phyloP scores from a whole-genome alignment of 2,888 invertebrate genomes.

The Mystacides longicornis region DNA sequence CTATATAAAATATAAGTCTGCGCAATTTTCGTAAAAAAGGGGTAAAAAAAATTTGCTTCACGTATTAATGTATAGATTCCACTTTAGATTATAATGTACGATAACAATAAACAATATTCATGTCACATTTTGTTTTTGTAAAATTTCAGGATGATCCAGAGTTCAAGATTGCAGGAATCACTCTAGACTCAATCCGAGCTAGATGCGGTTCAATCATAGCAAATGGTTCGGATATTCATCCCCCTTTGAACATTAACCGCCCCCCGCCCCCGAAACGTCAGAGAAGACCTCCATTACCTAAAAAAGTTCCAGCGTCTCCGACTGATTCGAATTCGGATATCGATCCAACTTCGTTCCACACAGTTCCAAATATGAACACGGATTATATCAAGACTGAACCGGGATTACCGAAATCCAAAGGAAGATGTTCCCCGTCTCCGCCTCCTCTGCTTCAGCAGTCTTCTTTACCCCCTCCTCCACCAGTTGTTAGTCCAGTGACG shows the following conservation, averaged over 20 bases:
- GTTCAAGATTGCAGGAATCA: constrained; percentile 68
- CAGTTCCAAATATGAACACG: not conserved
- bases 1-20: too few species aligned
- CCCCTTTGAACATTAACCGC: not conserved
- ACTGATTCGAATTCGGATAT: constrained; percentile 9
- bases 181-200: constrained; percentile 47
- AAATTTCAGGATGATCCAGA: constrained; percentile 59
- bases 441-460: not conserved
- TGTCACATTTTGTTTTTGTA: constrained; percentile 8
- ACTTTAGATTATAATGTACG: too few species aligned
- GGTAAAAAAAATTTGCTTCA: too few species aligned
- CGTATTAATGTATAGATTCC: too few species aligned
- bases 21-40: too few species aligned
- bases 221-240: constrained; percentile 8
- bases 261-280: not conserved
- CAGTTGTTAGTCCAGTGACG: constrained; percentile 37
- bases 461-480: constrained; percentile 23
- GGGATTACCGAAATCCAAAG: not conserved
- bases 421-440: constrained; percentile 2
- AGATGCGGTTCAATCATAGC: constrained; percentile 17
- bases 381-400: constrained; percentile 4
- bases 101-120: too few species aligned
- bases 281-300: constrained; percentile 1
- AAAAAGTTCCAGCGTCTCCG: constrained; percentile 7
- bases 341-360: not conserved